Evolutionary conservation across 2,888 invertebrate genomes (phyloP), one percentile per base, ranked within the genome.

Genomic region (Lapara coniferarum): DNA sequence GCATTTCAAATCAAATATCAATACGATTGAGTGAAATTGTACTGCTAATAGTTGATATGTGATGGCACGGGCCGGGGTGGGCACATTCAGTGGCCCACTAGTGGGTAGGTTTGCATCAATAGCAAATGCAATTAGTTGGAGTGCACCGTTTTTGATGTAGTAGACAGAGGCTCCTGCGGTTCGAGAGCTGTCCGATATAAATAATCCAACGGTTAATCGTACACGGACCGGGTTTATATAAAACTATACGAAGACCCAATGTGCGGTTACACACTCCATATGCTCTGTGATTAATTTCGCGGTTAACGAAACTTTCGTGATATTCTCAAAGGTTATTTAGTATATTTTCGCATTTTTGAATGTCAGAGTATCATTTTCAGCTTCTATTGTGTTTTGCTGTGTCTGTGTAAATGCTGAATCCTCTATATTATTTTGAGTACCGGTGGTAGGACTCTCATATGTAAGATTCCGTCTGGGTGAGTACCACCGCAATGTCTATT

Each of bases 91-190:
- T 74, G 79, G 77, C 72, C 72, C 73, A 70, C 69, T 66, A 76
- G 73, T 70, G 66, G 71, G 73, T 73, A 86, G 85, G 85, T 84
- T 77, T 79, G 86, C 87, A 89, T 92, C 92, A 91, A 92, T 90
- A 87, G 87, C 85, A 87, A 89, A 92, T 86, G 92, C 93, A 93
- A 93, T 93, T 93, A 93, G 91, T 90, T 89, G 85, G 91, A 93
- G 93, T 93, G 93, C 91, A 88, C 78, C 90, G 90, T 92, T 93
- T 93, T 93, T 92, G 92, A 93, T 90, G 91, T 90, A 90, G 90
- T 88, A 84, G 86, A 85, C 83, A 82, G 78, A 74, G 72, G 78
- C 75, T 74, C 72, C 79, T 78, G 83, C 81, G 79, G 80, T 76
- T 80, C 72, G 78, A 87, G 84, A 82, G 84, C 83, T 80, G 79